phyloP scores from a whole-genome alignment of 2,113 vertebrate genomes.

The Rallus limicola region DNA sequence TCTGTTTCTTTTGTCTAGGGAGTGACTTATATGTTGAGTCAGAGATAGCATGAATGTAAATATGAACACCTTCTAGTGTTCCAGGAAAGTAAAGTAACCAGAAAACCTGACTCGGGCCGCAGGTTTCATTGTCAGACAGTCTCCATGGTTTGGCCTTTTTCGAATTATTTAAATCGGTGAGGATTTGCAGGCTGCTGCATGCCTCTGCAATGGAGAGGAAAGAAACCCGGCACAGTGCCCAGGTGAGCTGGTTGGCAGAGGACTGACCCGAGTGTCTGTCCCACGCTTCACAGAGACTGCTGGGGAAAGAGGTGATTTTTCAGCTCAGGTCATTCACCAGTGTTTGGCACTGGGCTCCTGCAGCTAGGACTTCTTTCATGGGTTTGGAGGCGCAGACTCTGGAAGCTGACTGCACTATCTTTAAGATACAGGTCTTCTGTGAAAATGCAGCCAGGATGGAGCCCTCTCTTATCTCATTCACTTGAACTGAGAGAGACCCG shows the following conservation, averaged over 20 bases:
- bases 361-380: neutral
- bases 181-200: neutral
- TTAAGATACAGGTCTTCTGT: neutral
- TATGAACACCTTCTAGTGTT: neutral
- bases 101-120: neutral
- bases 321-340: neutral
- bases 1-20: neutral
- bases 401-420: neutral
- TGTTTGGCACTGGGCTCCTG: rapidly evolving
- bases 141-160: neutral
- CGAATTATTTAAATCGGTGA: neutral
- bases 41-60: neutral
- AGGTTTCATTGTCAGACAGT: neutral
- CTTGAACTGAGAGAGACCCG: neutral
- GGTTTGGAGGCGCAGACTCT: neutral
- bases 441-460: neutral
- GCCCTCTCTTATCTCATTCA: neutral
- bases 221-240: neutral
- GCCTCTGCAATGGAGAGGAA: neutral
- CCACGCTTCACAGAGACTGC: neutral
- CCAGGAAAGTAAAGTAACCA: neutral
- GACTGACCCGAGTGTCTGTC: neutral
- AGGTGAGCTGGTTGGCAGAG: neutral
- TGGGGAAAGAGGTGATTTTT: neutral
- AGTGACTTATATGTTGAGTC: neutral